Base-by-base conservation (phyloP, 1,140 invertebrate genomes). In the Bicyclus anynana region DNA sequence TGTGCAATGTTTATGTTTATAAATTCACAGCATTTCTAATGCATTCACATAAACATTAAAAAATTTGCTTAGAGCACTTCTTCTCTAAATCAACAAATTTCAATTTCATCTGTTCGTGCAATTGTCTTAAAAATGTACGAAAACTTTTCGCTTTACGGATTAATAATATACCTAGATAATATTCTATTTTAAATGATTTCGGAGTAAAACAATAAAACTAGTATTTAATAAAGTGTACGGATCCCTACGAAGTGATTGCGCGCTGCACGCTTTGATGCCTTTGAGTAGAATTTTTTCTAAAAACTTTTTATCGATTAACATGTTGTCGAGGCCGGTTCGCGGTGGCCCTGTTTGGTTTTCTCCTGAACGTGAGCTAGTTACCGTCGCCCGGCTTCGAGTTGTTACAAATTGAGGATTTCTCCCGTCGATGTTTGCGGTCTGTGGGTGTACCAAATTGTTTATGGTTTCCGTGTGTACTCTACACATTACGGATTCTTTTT, bases 321-420 rank as follows among this genome's bases (percentile, higher is more conserved):
- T 69, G 56, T 58, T 27, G 53, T 65, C 59, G 42, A 52, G 57
- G 57, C 62, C 51, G 59, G 35, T 62, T 65, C 52, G 50, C 44
- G 50, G 58, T 59, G 50, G 53, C 59, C 68, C 65, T 77, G 67
- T 72, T 73, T 75, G 66, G 60, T 66, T 71, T 65, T 53, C 53
- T 57, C 9, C 27, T 37, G 64, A 56, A 72, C 62, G 63, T 68
- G 65, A 63, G 62, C 62, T 71, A 71, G 67, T 71, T 72, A 69
- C 35, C 20, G 18, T 23, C 20, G 6, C 18, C 33, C 14, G 20
- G 20, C 17, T 13, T 18, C 1, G 38, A 37, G 20, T 50, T 50
- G 50, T 57, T 44, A 47, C 12, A 35, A 50, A 40, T 50, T 48
- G 18, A 37, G 0, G 23, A 50, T 57, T 50, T 57, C 46, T 42